These are phyloP conservation scores for Tupaia tana DNA, from an alignment of 2,113 vertebrate species.

Conservation along the genomic window DNA sequence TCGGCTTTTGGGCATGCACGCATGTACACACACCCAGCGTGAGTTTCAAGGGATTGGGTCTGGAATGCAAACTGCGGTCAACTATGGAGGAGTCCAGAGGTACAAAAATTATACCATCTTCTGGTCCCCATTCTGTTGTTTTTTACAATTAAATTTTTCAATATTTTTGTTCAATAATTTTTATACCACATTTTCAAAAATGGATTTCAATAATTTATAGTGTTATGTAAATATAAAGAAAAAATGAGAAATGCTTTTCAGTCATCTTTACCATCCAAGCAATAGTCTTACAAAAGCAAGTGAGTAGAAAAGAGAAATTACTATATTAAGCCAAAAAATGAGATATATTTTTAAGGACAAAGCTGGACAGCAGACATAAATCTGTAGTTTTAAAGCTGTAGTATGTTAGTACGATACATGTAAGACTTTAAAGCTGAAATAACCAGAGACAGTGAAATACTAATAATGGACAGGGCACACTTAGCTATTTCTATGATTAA, in stretches of 20 bases:
- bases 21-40: no score
- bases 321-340: neutral
- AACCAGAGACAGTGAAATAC: neutral
- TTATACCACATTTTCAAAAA: neutral
- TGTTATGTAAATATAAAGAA: neutral
- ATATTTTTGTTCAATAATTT: neutral
- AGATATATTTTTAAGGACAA: neutral
- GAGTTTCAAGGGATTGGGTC: no score
- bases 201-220: neutral
- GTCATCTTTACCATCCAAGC: neutral
- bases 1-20: no score
- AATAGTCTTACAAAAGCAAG: conserved; percentile 19
- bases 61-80: no score
- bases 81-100: no score
- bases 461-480: neutral
- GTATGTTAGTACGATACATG: conserved; percentile 5
- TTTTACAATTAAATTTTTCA: neutral
- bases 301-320: neutral
- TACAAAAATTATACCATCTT: no score
- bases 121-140: neutral
- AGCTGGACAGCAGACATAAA: neutral
- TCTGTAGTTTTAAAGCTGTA: neutral
- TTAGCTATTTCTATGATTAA: conserved; percentile 42
- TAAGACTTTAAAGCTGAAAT: neutral
- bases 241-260: neutral